Evolutionary conservation across 2,113 vertebrate species (phyloP).

Genomic region (Pedionomus torquatus): DNA sequence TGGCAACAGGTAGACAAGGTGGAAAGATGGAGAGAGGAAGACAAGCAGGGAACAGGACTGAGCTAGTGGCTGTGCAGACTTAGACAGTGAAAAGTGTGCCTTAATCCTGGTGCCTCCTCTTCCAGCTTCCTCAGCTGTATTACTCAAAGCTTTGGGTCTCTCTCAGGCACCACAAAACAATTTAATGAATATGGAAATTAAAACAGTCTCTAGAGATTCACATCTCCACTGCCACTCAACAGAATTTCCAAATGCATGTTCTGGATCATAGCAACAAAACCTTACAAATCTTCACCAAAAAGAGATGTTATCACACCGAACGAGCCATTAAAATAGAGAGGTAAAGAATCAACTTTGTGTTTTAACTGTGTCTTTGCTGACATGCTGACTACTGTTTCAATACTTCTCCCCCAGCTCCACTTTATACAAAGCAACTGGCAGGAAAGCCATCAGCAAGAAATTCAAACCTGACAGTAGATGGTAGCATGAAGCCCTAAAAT

Average conservation of each 20-base stretch:
- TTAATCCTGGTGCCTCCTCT: not conserved
- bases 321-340: not conserved
- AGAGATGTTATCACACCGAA: not conserved
- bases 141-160: not conserved
- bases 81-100: not conserved
- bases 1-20: not conserved
- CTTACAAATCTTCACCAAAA: not conserved
- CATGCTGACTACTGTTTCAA: not conserved
- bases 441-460: not conserved
- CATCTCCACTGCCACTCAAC: not conserved
- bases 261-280: conserved; percentile 5
- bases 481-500: not conserved
- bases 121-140: not conserved
- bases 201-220: conserved; percentile 5
- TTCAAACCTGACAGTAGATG: not conserved
- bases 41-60: not conserved
- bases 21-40: not conserved
- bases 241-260: conserved; percentile 20
- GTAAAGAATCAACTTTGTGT: not conserved
- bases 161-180: not conserved
- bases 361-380: not conserved
- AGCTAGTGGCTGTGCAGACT: not conserved
- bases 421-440: not conserved
- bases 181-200: conserved; percentile 30
- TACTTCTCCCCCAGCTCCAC: fast-evolving